Evolutionary conservation across 92 coral and sea anemone species (phyloP).

Genomic region (Virgularia gustaviana): DNA sequence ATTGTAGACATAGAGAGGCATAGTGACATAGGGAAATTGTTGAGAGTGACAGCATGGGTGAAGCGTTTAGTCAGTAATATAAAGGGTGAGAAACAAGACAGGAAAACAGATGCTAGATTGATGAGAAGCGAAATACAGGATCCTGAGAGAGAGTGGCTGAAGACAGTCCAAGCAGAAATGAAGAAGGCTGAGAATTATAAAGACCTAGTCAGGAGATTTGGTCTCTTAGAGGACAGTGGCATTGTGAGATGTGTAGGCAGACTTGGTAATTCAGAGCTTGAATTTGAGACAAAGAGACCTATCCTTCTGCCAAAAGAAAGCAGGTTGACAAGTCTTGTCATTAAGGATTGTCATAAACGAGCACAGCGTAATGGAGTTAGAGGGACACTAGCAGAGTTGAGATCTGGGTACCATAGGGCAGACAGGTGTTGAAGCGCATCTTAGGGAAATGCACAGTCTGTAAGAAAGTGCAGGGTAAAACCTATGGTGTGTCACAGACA

Average conservation of each 20-base stretch:
- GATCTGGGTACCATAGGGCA: conserved; percentile 19
- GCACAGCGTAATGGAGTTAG: neutral
- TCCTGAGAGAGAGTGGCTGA: conserved; percentile 43
- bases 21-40: conserved; percentile 1
- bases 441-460: neutral
- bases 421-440: neutral
- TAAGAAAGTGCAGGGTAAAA: too few relatives aligned
- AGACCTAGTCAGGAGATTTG: conserved; percentile 22
- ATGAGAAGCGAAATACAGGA: conserved; percentile 12
- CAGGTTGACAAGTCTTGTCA: neutral
- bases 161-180: conserved; percentile 27
- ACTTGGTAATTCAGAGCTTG: conserved; percentile 27
- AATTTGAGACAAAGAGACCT: neutral
- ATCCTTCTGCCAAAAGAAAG: neutral
- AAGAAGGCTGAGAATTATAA: conserved; percentile 7
- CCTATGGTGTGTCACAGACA: too few relatives aligned
- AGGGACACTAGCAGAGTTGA: neutral
- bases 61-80: conserved; percentile 6
- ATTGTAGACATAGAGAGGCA: conserved; percentile 5
- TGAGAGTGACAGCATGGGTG: conserved; percentile 40
- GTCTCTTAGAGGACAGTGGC: conserved; percentile 24
- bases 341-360: neutral
- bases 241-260: conserved; percentile 29
- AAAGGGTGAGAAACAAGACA: neutral
- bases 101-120: conserved; percentile 18